Base-by-base conservation (phyloP, 2,888 invertebrate genomes). In the Seira sanloemensis region DNA sequence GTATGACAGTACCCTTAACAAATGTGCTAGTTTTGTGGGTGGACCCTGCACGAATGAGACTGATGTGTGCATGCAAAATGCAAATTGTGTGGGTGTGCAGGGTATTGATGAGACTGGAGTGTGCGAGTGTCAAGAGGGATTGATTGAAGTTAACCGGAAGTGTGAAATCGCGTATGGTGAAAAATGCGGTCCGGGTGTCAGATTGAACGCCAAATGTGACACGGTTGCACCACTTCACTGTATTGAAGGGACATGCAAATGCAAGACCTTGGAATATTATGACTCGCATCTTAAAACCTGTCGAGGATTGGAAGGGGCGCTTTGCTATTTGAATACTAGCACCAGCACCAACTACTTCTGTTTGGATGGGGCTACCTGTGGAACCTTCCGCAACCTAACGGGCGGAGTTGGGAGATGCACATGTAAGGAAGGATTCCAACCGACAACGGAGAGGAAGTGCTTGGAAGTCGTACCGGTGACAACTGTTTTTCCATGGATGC, bases 121-220 rank as follows among this genome's bases (percentile, higher is more conserved):
- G 2, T 73, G 73, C 19, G 24, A 19, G 23, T 73, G 73, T 25
- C 16, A 26, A 9, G 58, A 73, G 19, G 73, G 73, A 2, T 58
- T 73, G 25, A 73, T 58, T 24, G 73, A 73, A 26, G 73, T 62
- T 0, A 62, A 73, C 26, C 24, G 73, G 9, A n/a, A 19, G 25
- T 73, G 73, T 58, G 73, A 73, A 50, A 16, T 73, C 16, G 73
- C 54, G 12, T 25, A 18, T 58, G 73, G 73, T 2, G 58, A 58
- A 18, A 54, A 23, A 50, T 73, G 73, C 26, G 58, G 69, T 18
- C 19, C 24, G 2, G 50, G 54, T 16, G 7, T 58, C 18, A 58
- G 16, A 9, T 2, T 16, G 4, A 58, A 72, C n/a, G 21, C 23
- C 2, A 73, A 58, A 16, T 73, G 73, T n/a, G 73, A 73, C 19